Base-by-base conservation (phyloP, 2,113 vertebrate genomes). In the Festucalex cinctus region DNA sequence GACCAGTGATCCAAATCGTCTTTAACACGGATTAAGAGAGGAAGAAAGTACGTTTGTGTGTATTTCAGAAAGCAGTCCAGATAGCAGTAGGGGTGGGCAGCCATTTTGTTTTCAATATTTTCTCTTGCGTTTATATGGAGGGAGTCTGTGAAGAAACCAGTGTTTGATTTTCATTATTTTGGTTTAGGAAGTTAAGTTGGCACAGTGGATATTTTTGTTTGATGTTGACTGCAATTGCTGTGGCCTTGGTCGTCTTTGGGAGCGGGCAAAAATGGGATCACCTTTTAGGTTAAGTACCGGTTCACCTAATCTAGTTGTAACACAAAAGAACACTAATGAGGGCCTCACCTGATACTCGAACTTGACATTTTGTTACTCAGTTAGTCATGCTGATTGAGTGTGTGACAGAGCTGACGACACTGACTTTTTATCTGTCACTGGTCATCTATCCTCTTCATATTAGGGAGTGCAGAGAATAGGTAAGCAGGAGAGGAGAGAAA, bases 331-430 rank as follows among this genome's bases (percentile, higher is more conserved):
- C 68, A 63, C 48, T 69, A 77, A 56, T 58, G 72, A 70, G 66
- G 59, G 35, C 68, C 56, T 62, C 41, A 69, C 73, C 62, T 65
- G 65, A 65, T 59, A 73, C 43, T 44, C 43, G 3, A 70, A 75
- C 41, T 56, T 69, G 63, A 64, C 37, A 37, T n/a, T n/a, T n/a
- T 69, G 70, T 70, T 73, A 41, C 49, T 43, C 74, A 9, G 41
- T 81, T 74, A 75, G 63, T 79, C 77, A 81, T 73, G 32, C 58
- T 64, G 79, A 82, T 56, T 35, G 77, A 79, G 68, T 74, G 68
- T 62, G 58, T 74, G 77, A 81, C 77, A 77, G 70, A 41, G 73
- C n/a, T 59, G 71, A 82, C 80, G 70, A 74, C 79, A 68, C 49
- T 20, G 19, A 67, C 69, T 71, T 57, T 36, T 70, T 39, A 44